phyloP scores from a whole-genome alignment of 1,140 invertebrate species.

The Sycophila sp. region DNA sequence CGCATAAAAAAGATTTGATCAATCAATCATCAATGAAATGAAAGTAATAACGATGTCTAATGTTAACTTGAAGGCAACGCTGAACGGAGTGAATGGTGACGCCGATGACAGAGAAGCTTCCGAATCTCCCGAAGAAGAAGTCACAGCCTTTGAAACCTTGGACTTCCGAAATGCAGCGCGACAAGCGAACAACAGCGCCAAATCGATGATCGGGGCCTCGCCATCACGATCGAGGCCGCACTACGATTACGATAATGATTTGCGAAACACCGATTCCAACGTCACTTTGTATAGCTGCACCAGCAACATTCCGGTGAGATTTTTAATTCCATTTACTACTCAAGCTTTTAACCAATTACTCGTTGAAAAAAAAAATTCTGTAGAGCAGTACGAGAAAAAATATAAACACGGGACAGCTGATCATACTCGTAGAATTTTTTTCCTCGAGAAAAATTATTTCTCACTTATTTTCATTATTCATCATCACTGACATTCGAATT shows the following conservation, averaged over 20 bases:
- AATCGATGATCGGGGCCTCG: not conserved
- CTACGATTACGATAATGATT: not conserved
- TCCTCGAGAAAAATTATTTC: no score
- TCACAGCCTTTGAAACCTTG: not conserved
- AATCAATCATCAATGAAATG: not conserved
- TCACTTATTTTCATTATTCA: no score
- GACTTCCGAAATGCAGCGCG: conserved; percentile 1
- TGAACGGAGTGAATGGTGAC: not conserved
- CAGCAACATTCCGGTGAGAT: not conserved
- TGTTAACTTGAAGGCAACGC: not conserved
- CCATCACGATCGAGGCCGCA: not conserved
- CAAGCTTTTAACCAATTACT: no score
- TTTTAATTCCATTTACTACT: not conserved
- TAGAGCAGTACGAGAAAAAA: no score
- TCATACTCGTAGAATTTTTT: no score
- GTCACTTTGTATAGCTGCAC: not conserved
- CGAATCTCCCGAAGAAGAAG: not conserved
- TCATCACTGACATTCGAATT: no score
- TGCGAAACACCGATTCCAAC: not conserved
- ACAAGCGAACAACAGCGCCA: not conserved
- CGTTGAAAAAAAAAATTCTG: no score
- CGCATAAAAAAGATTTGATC: not conserved
- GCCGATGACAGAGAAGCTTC: not conserved
- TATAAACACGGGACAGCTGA: no score
- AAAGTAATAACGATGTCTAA: not conserved